Conservation (phyloP, 2,113 vertebrate species). For the Zosterops lateralis region DNA sequence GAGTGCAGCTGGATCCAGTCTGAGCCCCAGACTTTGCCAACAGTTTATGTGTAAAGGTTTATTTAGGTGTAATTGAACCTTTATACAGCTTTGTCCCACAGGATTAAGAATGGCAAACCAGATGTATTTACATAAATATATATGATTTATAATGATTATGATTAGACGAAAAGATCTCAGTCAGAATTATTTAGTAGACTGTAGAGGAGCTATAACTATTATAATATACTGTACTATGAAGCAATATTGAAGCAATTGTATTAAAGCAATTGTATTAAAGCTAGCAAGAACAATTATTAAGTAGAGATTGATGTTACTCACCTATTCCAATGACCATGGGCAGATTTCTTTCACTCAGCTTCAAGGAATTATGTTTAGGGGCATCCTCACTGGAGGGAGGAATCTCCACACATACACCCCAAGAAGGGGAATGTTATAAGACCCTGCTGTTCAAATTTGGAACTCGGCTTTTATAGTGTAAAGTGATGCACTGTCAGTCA, state of each 20-base stretch:
- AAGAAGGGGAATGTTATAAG: neutral
- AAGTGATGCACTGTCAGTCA: neutral
- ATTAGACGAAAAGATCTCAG: neutral
- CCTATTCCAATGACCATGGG: neutral
- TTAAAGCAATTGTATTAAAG: neutral
- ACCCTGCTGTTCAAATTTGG: neutral
- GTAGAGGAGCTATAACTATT: neutral
- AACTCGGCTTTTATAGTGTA: neutral
- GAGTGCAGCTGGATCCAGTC: neutral
- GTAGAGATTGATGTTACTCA: neutral
- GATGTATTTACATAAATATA: neutral
- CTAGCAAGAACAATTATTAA: neutral
- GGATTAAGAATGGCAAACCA: neutral
- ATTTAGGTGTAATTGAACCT: neutral
- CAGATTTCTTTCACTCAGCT: neutral
- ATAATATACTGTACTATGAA: neutral
- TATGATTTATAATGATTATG: neutral
- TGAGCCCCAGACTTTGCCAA: neutral
- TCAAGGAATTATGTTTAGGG: neutral
- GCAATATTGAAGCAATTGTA: neutral
- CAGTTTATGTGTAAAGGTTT: neutral
- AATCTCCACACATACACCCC: neutral
- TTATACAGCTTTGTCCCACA: neutral
- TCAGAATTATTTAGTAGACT: neutral
- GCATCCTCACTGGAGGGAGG: neutral